phyloP scores from a whole-genome alignment of 2,113 vertebrate genomes.

The Plectropomus leopardus region DNA sequence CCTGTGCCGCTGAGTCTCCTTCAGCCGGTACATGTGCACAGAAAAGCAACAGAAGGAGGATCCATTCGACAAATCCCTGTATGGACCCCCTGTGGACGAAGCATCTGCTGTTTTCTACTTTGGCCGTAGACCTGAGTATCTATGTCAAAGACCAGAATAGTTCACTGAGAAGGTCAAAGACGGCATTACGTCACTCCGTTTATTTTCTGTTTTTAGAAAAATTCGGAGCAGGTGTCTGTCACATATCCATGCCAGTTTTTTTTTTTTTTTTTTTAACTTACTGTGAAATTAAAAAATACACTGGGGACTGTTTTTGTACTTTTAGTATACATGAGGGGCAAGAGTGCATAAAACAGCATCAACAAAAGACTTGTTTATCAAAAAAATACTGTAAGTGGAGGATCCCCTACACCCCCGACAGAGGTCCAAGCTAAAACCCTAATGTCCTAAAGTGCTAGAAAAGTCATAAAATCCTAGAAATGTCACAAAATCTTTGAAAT shows the following conservation, averaged over 20 bases:
- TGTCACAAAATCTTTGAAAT: too few relatives aligned
- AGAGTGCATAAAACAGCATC: too few relatives aligned
- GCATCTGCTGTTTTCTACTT: conserved; percentile 86
- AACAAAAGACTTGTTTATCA: too few relatives aligned
- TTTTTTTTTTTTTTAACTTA: background rate
- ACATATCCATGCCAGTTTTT: background rate
- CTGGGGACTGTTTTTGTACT: too few relatives aligned
- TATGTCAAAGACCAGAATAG: conserved; percentile 84
- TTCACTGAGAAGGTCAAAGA: conserved; percentile 77
- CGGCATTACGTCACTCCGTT: conserved; percentile 64
- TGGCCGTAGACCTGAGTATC: conserved; percentile 79
- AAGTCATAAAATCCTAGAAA: too few relatives aligned
- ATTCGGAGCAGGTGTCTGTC: background rate
- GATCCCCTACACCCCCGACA: too few relatives aligned
- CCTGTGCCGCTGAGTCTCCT: conserved; percentile 64
- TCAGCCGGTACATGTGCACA: conserved; percentile 76
- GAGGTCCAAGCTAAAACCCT: too few relatives aligned
- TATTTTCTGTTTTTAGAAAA: conserved; percentile 25
- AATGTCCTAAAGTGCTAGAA: too few relatives aligned
- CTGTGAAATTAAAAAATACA: background rate
- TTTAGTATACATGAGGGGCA: too few relatives aligned
- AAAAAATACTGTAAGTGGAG: too few relatives aligned
- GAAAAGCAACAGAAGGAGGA: conserved; percentile 82
- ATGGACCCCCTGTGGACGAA: conserved; percentile 76
- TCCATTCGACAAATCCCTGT: conserved; percentile 83